Base-by-base conservation (phyloP, 2,888 invertebrate species). In the Lingula anatina region DNA sequence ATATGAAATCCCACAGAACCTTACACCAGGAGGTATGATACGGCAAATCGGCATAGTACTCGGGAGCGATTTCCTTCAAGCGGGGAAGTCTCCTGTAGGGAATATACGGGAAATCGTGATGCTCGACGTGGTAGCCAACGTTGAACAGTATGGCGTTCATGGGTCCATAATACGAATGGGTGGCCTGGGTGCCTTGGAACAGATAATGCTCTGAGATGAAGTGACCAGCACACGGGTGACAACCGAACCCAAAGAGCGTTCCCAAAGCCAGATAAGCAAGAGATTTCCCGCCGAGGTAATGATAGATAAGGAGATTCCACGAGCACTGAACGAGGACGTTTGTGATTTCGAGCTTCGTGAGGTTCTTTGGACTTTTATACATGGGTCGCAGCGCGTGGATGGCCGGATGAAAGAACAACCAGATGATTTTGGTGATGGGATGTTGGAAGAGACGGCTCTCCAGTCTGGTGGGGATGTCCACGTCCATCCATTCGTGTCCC, bases 11-110 rank as follows among this genome's bases (percentile, higher is more conserved):
- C 69, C 90, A 95, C 0, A 99, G 79, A 0, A 99, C 96, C 12
- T 86, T 83, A 0, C 85, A 81, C 97, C 97, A 99, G 27, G 96
- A 96, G 59, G 88, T 83, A 71, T 99, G 97, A 59, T 92, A 92
- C 0, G 96, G 93, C 50, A 97, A 83, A 62, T 88, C 80, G 56
- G 95, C 89, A 75, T 99, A 99, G 78, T 89, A 99, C 76, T 99
- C 97, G 0, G 88, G 80, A 0, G 97, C 97, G 51, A 73, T 65
- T 31, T 61, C 57, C 36, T 72, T 78, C 21, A 76, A 66, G 49
- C 75, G 65, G 23, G 74, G 70, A 36, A 76, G 54, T 36, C 64
- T 66, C 27, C 60, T 62, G 50, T 70, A 71, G 0, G 76, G 70
- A n/a, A 77, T 70, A 56, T 75, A 75, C 0, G 77, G 77, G 55